These are phyloP conservation scores for Cebus imitator DNA, from an alignment of 2,113 vertebrate genomes.

Conservation along the genomic window DNA sequence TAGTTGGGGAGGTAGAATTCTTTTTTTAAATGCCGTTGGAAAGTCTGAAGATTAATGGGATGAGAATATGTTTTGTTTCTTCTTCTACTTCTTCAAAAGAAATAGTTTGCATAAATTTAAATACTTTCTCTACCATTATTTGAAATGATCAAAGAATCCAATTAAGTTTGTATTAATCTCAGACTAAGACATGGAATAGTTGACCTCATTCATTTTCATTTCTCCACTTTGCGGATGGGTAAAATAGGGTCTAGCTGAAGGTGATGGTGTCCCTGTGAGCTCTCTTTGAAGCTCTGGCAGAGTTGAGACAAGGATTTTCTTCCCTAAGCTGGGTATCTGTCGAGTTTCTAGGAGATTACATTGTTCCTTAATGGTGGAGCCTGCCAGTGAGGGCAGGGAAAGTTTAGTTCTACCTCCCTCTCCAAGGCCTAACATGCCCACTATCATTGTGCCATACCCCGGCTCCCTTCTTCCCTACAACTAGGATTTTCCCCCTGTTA, in stretches of 20 bases:
- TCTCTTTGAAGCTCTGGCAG: background rate
- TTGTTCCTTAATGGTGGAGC: background rate
- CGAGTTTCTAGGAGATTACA: background rate
- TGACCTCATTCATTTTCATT: conserved; percentile 26
- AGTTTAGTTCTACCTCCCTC: background rate
- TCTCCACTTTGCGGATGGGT: conserved; percentile 1
- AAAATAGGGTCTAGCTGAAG: background rate
- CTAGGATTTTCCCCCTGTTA: background rate
- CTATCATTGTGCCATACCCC: background rate
- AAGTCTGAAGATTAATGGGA: conserved; percentile 34
- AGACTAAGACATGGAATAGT: conserved; percentile 24
- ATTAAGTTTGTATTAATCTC: conserved; percentile 35
- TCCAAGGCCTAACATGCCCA: background rate
- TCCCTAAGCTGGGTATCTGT: background rate
- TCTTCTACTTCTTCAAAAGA: conserved; percentile 67
- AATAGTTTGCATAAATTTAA: conserved; percentile 64
- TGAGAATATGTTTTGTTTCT: conserved; percentile 62
- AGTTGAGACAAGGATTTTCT: background rate
- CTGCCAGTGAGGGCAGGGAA: background rate
- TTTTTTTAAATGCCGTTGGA: background rate
- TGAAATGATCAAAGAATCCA: conserved; percentile 57
- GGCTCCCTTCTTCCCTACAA: background rate
- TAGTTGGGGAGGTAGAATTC: background rate
- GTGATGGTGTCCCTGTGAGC: background rate
- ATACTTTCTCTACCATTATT: conserved; percentile 58